A percentile compares a stretch with the other conserved stretches of the same genome.
Evolutionary conservation across 1,140 invertebrate genomes (phyloP).

Genomic region (Rhopalosiphum padi): DNA sequence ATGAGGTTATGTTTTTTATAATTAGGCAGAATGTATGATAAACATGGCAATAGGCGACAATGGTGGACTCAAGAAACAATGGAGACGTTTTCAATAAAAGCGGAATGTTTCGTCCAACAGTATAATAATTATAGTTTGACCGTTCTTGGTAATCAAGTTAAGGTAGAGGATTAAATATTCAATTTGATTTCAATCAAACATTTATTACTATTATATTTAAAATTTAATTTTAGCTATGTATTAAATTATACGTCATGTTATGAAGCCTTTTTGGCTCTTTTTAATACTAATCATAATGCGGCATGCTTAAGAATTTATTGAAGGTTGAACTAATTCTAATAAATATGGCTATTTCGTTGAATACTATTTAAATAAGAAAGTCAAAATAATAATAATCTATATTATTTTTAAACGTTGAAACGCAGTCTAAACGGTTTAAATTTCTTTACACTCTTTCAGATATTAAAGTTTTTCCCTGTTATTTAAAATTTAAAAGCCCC

Average conservation of each 20-base stretch:
- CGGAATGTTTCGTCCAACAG: constrained; percentile 88
- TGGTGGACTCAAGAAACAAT: constrained; percentile 88
- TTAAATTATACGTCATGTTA: not conserved
- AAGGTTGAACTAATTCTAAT: not conserved
- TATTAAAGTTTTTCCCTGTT: not conserved
- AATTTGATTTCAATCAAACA: not conserved
- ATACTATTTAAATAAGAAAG: not conserved
- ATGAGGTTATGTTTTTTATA: not conserved
- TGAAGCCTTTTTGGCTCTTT: not conserved
- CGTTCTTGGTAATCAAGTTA: constrained; percentile 58
- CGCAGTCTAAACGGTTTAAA: not conserved
- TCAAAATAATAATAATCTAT: not conserved
- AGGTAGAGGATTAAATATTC: constrained; percentile 50
- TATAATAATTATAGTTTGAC: constrained; percentile 77
- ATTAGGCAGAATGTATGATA: constrained; percentile 66
- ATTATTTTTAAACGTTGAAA: not conserved
- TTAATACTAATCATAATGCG: not conserved
- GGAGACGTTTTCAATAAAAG: constrained; percentile 74
- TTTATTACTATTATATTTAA: not conserved
- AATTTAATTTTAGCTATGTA: not conserved
- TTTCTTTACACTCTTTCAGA: not conserved
- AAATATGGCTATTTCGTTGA: not conserved
- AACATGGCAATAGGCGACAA: constrained; percentile 75
- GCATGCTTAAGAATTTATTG: not conserved
- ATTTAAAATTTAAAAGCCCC: not conserved